Base-by-base conservation (phyloP, 2,113 vertebrate genomes). In the Takifugu flavidus region DNA sequence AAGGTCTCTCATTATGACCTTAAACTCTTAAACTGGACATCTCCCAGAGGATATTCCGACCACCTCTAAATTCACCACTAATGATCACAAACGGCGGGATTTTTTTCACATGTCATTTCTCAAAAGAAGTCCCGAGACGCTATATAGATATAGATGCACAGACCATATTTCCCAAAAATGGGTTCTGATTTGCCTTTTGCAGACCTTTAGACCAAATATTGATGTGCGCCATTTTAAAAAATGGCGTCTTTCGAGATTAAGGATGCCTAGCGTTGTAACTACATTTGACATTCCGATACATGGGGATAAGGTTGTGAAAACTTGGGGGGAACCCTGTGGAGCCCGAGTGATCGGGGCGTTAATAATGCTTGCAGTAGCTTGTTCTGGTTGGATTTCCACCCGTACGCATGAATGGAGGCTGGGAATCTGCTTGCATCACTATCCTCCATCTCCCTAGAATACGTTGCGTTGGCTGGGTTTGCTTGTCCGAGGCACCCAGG, bases 371-470 rank as follows among this genome's bases (percentile, higher is more conserved):
- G 70, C 4, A 4, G 70, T 72, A 74, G 74, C 25, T 15, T 13
- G 12, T 45, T 45, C 13, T 28, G 53, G 53, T 44, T 72, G 69
- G 81, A 58, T 63, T 44, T 57, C 70, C 66, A 65, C 58, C 72
- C 59, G 15, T 61, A 67, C 66, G 89, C 85, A 77, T 87, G 88
- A 86, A 87, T 89, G 87, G 54, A 82, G 59, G 56, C 62, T 65
- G 79, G 81, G 89, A 90, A 91, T 91, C 81, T 84, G 82, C 69
- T 72, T 65, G 43, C 77, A 59, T 89, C 82, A 85, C 75, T 50
- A 25, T 44, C 56, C 59, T 66, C 65, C 66, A 43, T 55, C 62
- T 64, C 56, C 77, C 86, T 81, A 83, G 5, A 83, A 80, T 78
- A 2, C 80, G 25, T 78, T 62, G 69, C 65, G 64, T 20, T 54